These are phyloP conservation scores for Cyphomyrus plagiostoma DNA, from an alignment of 2,113 vertebrate genomes.

Conservation along the genomic window DNA sequence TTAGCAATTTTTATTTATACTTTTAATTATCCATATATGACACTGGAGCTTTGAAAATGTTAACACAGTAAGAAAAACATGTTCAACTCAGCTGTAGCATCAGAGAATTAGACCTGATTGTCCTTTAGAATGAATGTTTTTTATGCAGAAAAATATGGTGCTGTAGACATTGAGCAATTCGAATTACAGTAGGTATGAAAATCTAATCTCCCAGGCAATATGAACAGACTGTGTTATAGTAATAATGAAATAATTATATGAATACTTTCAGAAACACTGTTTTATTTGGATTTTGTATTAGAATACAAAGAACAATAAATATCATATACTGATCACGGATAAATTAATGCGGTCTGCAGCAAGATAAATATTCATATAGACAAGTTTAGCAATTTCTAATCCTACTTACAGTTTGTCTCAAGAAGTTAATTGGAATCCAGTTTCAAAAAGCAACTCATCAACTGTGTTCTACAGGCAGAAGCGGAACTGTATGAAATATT, in stretches of 20 bases:
- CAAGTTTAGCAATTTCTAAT: neutral
- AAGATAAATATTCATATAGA: neutral
- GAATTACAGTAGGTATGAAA: neutral
- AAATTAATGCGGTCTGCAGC: neutral
- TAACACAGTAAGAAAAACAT: neutral
- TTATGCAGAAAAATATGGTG: neutral
- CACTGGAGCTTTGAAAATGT: neutral
- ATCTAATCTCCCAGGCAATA: neutral
- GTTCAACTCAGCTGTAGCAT: neutral
- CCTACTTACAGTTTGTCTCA: neutral
- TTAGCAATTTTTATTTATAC: neutral
- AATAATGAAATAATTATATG: neutral
- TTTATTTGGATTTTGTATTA: neutral
- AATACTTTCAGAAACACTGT: neutral
- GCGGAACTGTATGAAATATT: neutral
- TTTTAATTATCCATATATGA: neutral
- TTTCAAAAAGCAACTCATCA: neutral
- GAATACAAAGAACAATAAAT: neutral
- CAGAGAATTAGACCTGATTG: neutral
- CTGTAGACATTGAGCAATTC: neutral
- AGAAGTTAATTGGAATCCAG: neutral
- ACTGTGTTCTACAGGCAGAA: neutral
- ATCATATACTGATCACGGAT: neutral
- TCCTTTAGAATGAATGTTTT: neutral
- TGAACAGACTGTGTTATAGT: neutral